These are phyloP conservation scores for Reinhardtius hippoglossoides DNA, from an alignment of 2,113 vertebrate species.

Conservation along the genomic window DNA sequence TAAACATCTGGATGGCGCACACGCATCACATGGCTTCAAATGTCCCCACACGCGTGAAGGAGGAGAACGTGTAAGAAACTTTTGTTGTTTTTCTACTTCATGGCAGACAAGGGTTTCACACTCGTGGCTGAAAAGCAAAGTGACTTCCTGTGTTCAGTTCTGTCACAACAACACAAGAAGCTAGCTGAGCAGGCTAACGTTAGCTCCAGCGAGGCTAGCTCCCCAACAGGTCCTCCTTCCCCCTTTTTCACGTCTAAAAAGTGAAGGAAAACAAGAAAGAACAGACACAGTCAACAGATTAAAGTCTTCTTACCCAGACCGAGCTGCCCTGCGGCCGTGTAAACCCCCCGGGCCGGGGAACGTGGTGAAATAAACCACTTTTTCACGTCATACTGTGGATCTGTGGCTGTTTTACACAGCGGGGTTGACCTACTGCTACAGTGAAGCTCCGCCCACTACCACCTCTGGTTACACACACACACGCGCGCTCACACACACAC, in stretches of 20 bases:
- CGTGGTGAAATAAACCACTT: neutral
- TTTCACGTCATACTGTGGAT: constrained; percentile 33
- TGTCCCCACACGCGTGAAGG: neutral
- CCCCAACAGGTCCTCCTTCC: constrained; percentile 50
- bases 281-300: neutral
- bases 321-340: neutral
- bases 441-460: neutral
- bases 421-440: constrained; percentile 35
- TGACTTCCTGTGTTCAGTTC: constrained; percentile 4
- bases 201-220: constrained; percentile 48
- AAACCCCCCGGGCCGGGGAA: neutral
- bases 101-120: neutral
- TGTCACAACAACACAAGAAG: constrained; percentile 24
- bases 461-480: neutral
- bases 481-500: too few species aligned
- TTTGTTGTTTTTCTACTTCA: neutral
- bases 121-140: neutral
- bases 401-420: neutral
- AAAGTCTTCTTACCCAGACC: constrained; percentile 31
- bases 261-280: neutral
- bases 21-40: constrained; percentile 1
- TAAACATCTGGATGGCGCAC: constrained; percentile 62
- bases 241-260: constrained; percentile 6
- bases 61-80: neutral
- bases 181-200: constrained; percentile 49